These are phyloP conservation scores for Clivina fossor DNA, from an alignment of 2,888 invertebrate genomes.

Conservation along the genomic window DNA sequence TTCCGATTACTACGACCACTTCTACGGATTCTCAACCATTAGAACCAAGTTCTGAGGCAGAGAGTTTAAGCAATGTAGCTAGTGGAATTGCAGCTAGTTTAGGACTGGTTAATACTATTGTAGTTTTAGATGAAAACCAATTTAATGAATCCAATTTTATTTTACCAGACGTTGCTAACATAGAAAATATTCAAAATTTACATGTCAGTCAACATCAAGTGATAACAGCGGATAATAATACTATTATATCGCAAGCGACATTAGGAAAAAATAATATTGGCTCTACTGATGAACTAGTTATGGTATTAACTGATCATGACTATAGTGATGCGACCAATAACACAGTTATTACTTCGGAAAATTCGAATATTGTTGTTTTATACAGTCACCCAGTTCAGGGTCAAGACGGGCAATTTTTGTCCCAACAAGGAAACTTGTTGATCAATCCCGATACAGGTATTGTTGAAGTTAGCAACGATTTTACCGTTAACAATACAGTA, in stretches of 20 bases:
- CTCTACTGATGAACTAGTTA: constrained; percentile 62
- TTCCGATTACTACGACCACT: constrained; percentile 34
- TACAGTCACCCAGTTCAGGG: constrained; percentile 64
- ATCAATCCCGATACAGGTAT: constrained; percentile 52
- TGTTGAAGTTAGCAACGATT: constrained; percentile 28
- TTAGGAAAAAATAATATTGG: constrained; percentile 53
- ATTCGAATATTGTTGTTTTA: constrained; percentile 65
- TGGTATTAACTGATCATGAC: constrained; percentile 64
- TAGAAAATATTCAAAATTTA: constrained; percentile 47
- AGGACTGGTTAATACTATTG: constrained; percentile 57
- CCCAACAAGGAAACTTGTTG: constrained; percentile 52
- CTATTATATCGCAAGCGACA: constrained; percentile 45
- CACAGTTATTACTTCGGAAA: constrained; percentile 54
- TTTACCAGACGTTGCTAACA: constrained; percentile 50
- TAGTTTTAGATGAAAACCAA: constrained; percentile 63
- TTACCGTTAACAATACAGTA: constrained; percentile 8
- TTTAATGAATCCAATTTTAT: constrained; percentile 52
- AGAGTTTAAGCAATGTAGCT: constrained; percentile 59
- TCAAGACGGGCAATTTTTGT: constrained; percentile 58
- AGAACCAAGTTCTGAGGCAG: constrained; percentile 59
- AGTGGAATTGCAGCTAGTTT: constrained; percentile 61
- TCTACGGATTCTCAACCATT: constrained; percentile 43
- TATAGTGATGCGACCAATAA: constrained; percentile 59
- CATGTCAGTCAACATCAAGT: constrained; percentile 49
- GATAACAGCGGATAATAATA: constrained; percentile 42